Evolutionary conservation across 2,888 invertebrate species (phyloP).

Genomic region (Heliconius ethilla): DNA sequence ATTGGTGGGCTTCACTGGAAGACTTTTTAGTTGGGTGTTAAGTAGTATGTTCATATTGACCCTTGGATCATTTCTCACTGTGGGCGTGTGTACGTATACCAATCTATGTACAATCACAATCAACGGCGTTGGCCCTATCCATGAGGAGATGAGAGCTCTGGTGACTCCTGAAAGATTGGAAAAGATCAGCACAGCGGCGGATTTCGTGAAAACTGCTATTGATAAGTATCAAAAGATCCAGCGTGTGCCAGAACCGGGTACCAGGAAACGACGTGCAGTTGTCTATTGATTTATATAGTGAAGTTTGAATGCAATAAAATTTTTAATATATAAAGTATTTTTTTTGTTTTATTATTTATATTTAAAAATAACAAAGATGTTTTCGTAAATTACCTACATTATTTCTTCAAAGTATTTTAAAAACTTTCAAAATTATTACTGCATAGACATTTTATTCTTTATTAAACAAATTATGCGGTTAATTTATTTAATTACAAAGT

Average conservation of each 20-base stretch:
- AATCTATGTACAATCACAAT: conserved; percentile 83
- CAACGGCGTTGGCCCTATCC: conserved; percentile 83
- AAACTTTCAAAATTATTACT: too few species aligned
- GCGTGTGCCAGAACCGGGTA: conserved; percentile 55
- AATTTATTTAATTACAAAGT: too few species aligned
- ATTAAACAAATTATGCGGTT: too few species aligned
- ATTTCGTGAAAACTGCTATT: conserved; percentile 83
- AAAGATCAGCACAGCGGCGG: conserved; percentile 81
- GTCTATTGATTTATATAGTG: conserved; percentile 14
- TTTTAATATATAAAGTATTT: not conserved
- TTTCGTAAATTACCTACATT: not conserved
- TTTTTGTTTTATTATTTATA: not conserved
- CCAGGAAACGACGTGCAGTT: conserved; percentile 58
- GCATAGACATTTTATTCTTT: too few species aligned
- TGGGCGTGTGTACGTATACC: conserved; percentile 83
- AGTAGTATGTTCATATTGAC: conserved; percentile 76
- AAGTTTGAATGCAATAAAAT: not conserved
- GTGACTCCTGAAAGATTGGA: conserved; percentile 83
- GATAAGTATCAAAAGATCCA: conserved; percentile 82
- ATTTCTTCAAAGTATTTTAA: not conserved
- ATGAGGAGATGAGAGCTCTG: conserved; percentile 79
- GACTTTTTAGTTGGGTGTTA: conserved; percentile 66
- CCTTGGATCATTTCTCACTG: conserved; percentile 71
- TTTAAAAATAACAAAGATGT: not conserved
- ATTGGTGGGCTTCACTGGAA: conserved; percentile 64